These are phyloP conservation scores for Psephotus haematonotus DNA, from an alignment of 2,113 vertebrate genomes.

Conservation along the genomic window DNA sequence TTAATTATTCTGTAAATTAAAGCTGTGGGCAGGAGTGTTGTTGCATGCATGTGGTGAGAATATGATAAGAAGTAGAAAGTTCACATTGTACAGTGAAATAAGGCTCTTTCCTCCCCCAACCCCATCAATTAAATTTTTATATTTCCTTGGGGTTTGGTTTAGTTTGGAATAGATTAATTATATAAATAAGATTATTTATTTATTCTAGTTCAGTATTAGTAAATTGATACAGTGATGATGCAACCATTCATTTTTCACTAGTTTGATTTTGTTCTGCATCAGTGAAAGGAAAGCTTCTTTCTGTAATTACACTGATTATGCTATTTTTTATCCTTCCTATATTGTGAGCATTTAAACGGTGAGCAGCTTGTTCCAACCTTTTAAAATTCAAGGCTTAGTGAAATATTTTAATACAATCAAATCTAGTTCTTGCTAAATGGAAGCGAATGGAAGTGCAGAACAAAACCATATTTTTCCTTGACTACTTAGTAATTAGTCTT, in stretches of 20 bases:
- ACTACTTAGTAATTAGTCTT: conserved; percentile 6
- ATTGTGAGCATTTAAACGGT: background rate
- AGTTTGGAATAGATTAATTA: background rate
- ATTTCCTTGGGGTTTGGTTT: background rate
- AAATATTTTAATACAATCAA: conserved; percentile 11
- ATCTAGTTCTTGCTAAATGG: background rate
- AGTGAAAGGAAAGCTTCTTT: conserved; percentile 34
- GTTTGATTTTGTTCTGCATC: conserved; percentile 25
- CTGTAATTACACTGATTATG: conserved; percentile 55
- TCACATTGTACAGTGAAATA: background rate
- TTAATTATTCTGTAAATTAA: conserved; percentile 10
- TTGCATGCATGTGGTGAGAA: background rate
- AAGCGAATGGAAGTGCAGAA: background rate
- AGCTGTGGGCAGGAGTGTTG: background rate
- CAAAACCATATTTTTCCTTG: background rate
- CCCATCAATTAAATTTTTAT: background rate
- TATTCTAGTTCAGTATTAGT: background rate
- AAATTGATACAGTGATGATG: background rate
- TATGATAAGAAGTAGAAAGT: background rate
- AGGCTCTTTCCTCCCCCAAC: background rate
- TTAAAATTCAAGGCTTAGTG: background rate
- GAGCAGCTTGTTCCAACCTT: conserved; percentile 35
- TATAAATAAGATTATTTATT: background rate
- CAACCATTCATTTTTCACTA: background rate
- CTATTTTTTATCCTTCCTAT: conserved; percentile 25